Base-by-base conservation (phyloP, 2,797 vertebrate species). In the Decapterus maruadsi region DNA sequence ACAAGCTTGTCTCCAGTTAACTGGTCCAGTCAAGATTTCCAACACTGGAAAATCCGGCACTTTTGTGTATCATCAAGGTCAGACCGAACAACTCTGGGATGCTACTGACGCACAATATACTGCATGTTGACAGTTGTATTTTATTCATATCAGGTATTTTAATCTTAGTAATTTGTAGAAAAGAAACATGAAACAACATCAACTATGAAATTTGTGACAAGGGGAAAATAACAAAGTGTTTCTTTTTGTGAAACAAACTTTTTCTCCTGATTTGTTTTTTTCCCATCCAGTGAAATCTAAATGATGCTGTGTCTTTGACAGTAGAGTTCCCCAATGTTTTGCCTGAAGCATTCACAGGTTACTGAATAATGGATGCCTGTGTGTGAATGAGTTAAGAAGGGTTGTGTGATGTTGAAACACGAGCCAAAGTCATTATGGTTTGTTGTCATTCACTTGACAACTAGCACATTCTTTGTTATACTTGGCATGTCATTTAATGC, bases 1-100 rank as follows among this genome's bases (percentile, higher is more conserved):
- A 94, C 77, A 89, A 82, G 17, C 40, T 91, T 14, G 2, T 93
- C 75, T 69, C 89, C 11, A n/a, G 60, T 3, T 92, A 85, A 76
- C 16, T 4, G 8, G 8, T 60, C 50, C 22, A 12, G 34, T 64
- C 17, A 0, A 16, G 22, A 65, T 22, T 6, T 13, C 66, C 48
- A 26, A 2, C 43, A 5, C 0, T 61, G 46, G 34, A 58, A 43
- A 65, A 77, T 42, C 1, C 22, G n/a, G 8, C 19, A 22, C 12
- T 20, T 38, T 3, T 4, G 42, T 22, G 46, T 9, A 16, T 29
- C 22, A 46, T 42, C 20, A 62, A 20, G 51, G 40, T 59, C 16
- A 38, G 9, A 7, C 12, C 9, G 4, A 66, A 13, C 11, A 45
- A 53, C 38, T 4, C 43, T 4, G 7, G 1, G 57, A 20, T 45